Base-by-base conservation (phyloP, 2,113 vertebrate species). In the Cyprinodon tularosa region DNA sequence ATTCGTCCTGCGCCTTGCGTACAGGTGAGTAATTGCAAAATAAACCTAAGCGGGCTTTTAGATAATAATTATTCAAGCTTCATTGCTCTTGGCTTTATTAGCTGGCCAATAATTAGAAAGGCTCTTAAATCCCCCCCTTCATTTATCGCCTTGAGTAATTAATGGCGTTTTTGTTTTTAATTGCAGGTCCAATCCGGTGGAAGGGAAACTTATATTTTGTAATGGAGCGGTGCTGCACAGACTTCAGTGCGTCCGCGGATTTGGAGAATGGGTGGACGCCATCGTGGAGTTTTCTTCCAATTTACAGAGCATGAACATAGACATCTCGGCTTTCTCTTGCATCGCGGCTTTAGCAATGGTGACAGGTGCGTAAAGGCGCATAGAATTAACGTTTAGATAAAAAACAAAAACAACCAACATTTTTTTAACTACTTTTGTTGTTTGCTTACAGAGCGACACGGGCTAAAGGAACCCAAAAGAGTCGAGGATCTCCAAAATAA, bases 151-250 rank as follows among this genome's bases (percentile, higher is more conserved):
- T 76, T 86, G 47, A 93, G 90, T 96, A 95, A 96, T 96, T 95
- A 96, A 95, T 94, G 93, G 91, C 3, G 92, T 60, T 79, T 87
- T 84, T 80, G 75, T 87, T 90, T 75, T 95, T 94, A 94, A 95
- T 92, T 94, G 76, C 95, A 99, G 98, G 95, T 99, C 98, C 89
- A 99, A 98, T 88, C 97, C 98, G 1, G 96, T 96, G 93, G 98
- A 99, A 93, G 98, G 98, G 80, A 99, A 99, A 92, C 97, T 99
- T 81, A 99, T 99, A 88, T 99, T 99, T 95, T 99, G 98, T 94
- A 99, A 97, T 68, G 98, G 97, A 72, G 98, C 97, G 76, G 98
- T 99, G 77, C 90, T 99, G 87, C 97, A 99, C 96, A 95, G 97
- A 94, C 87, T 98, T 92, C 98, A 99, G 94, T 99, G 98, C 75